Percentiles rank a stretch among this genome's conserved stretches.
These are phyloP conservation scores for Orthosia cruda DNA, from an alignment of 2,888 invertebrate species.

Conservation along the genomic window DNA sequence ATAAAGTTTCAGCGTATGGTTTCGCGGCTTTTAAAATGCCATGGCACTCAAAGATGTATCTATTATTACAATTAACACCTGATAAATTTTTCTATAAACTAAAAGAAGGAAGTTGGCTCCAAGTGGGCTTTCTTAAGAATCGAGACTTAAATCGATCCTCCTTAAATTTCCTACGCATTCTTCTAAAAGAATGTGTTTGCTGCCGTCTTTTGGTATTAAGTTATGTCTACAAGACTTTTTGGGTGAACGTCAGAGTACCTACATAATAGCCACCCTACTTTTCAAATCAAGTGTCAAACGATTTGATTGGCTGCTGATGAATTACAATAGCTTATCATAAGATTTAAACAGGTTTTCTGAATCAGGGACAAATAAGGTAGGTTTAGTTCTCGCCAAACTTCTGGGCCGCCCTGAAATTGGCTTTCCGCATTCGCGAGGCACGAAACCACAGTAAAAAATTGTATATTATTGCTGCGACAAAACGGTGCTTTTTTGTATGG, in stretches of 20 bases:
- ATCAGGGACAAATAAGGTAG: too few species aligned
- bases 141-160: conserved; percentile 8
- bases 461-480: too few species aligned
- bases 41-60: conserved; percentile 40
- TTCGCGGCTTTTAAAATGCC: conserved; percentile 25
- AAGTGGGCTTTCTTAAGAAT: neutral
- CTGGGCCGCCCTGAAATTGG: too few species aligned
- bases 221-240: neutral
- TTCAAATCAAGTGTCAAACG: neutral
- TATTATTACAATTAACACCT: neutral
- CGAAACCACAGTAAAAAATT: too few species aligned
- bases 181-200: conserved; percentile 20
- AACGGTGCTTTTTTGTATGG: too few species aligned
- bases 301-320: neutral
- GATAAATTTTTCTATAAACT: neutral
- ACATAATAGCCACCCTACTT: neutral
- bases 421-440: too few species aligned
- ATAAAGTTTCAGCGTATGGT: conserved; percentile 47
- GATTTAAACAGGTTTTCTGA: too few species aligned
- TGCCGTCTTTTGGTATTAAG: neutral
- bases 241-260: neutral
- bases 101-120: neutral
- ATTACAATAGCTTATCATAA: too few species aligned
- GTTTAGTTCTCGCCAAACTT: too few species aligned
- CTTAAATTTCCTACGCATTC: neutral